These are phyloP conservation scores for Drosophila suzukii DNA, from an alignment of 1,140 invertebrate genomes.

Conservation along the genomic window DNA sequence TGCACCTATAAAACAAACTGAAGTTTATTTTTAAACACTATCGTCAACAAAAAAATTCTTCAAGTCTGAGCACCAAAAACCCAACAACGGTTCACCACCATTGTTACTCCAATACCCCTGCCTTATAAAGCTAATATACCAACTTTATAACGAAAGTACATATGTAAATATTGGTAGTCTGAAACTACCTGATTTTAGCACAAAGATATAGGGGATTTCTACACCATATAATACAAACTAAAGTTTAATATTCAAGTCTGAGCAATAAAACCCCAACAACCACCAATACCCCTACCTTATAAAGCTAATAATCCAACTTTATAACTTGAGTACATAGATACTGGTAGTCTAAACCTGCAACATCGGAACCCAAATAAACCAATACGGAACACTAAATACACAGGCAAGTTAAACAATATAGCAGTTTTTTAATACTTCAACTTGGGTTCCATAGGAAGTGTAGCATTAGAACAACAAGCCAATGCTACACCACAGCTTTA, in stretches of 20 bases:
- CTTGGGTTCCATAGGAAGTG: too few species aligned
- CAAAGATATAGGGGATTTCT: neutral
- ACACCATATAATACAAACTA: slow-evolving; percentile 16
- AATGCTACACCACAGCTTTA: too few species aligned
- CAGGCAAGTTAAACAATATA: neutral
- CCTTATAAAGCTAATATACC: neutral
- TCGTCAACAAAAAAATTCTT: too few species aligned
- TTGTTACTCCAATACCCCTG: neutral
- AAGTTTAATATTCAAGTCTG: neutral
- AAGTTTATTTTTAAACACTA: neutral
- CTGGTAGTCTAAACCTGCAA: neutral
- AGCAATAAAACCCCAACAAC: too few species aligned
- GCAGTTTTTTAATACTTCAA: too few species aligned
- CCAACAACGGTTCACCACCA: neutral
- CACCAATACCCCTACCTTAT: too few species aligned
- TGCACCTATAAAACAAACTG: slow-evolving; percentile 15
- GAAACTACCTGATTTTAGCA: slow-evolving; percentile 15
- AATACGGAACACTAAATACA: neutral
- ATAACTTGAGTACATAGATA: too few species aligned
- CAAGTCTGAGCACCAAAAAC: neutral
- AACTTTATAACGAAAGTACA: neutral
- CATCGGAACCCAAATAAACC: neutral
- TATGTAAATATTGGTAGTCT: too few species aligned
- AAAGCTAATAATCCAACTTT: too few species aligned
- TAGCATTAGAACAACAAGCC: too few species aligned